Evolutionary conservation across 2,888 invertebrate genomes (phyloP).

Genomic region (Cephonodes hylas): DNA sequence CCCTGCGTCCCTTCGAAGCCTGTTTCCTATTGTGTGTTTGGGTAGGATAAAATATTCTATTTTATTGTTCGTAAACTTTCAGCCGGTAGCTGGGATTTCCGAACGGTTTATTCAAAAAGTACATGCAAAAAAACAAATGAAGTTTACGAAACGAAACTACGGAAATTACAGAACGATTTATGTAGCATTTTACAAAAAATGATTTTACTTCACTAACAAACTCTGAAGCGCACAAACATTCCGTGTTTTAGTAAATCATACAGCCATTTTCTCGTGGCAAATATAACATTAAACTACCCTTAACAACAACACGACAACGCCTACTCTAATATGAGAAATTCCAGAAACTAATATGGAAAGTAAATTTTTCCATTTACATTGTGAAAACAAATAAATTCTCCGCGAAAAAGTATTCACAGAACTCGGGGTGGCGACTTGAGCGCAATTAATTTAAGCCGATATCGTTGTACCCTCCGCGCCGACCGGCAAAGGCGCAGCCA

Average conservation of each 20-base stretch:
- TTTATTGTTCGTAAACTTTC: background rate
- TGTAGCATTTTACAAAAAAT: too few relatives aligned
- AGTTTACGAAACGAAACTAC: too few relatives aligned
- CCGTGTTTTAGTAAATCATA: too few relatives aligned
- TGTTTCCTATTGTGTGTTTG: background rate
- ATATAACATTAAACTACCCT: background rate
- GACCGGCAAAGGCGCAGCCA: background rate
- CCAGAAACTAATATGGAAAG: conserved; percentile 1
- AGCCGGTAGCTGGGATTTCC: too few relatives aligned
- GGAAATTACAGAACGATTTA: too few relatives aligned
- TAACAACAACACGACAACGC: background rate
- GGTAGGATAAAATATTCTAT: background rate
- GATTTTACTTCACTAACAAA: too few relatives aligned
- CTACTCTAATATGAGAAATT: background rate
- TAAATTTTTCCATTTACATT: conserved; percentile 16
- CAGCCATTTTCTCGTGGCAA: too few relatives aligned
- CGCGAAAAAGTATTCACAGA: conserved; percentile 6
- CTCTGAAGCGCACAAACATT: too few relatives aligned
- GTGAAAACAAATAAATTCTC: conserved; percentile 13
- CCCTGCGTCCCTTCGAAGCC: background rate
- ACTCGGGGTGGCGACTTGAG: conserved; percentile 1
- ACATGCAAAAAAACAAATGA: too few relatives aligned
- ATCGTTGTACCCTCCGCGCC: conserved; percentile 17
- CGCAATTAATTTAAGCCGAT: conserved; percentile 28
- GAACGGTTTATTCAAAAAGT: too few relatives aligned